Base-by-base conservation (phyloP, 2,888 invertebrate species). In the Leucania comma region DNA sequence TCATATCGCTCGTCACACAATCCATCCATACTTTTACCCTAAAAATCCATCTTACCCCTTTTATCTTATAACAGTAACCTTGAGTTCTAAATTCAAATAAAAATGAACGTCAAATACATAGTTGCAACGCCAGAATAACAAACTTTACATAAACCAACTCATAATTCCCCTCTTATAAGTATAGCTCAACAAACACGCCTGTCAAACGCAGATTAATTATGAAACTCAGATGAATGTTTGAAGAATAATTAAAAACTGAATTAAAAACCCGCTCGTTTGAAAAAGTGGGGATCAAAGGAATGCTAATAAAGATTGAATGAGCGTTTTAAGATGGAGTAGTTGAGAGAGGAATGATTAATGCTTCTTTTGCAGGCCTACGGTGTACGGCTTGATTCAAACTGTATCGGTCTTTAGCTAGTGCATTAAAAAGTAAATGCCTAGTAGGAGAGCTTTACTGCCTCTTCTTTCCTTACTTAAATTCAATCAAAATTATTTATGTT, bases 141-240 rank as follows among this genome's bases (percentile, higher is more conserved):
- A 57, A 26, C 24, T 14, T 35, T 42, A n/a, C n/a, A n/a, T n/a
- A n/a, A n/a, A n/a, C n/a, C n/a, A n/a, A n/a, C n/a, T n/a, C n/a
- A n/a, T 54, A 51, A 24, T 48, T 17, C 38, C 69, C 32, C 17
- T 38, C n/a, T 51, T 60, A 32, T n/a, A 62, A 10, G 17, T 20
- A 48, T 22, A 48, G 20, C 35, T 64, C 67, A 24, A 59, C 32
- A 69, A 77, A 59, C 48, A 56, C 17, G 38, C 61, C 70, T 56
- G 75, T 65, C 78, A 66, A 78, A 75, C 51, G 22, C 65, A 79
- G 65, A 71, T 63, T 71, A 78, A 78, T 75, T 71, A 71, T 26
- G 2, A 71, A 42, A 65, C 26, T 59, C 14, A 74, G 69, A 70
- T 68, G 42, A 77, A 62, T 63, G 68, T 71, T 68, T 68, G 54